Base-by-base conservation (phyloP, 2,797 vertebrate genomes). In the Cephalopachus bancanus region DNA sequence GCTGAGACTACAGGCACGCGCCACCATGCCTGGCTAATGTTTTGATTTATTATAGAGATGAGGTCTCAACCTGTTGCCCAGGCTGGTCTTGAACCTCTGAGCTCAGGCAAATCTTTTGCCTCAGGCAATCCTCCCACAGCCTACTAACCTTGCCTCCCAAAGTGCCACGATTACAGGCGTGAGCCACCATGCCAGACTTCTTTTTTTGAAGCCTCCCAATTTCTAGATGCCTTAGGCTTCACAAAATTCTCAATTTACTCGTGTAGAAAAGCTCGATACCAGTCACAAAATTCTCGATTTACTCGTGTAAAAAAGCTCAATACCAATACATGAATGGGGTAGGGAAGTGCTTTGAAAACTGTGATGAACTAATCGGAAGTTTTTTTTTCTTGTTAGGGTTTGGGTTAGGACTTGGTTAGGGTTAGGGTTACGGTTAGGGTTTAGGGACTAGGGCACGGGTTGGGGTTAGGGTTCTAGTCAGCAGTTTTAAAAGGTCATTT, bases 81-180 rank as follows among this genome's bases (percentile, higher is more conserved):
- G 65, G 30, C 30, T n/a, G 65, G 65, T 67, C 30, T 67, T 3
- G 1, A 67, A 8, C 30, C 17, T 30, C 65, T 67, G 15, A 67
- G 28, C 65, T 67, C 15, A 2, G 26, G 24, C n/a, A 30, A n/a
- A n/a, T 3, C 65, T 0, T 16, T 30, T 0, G 0, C 7, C 30
- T 19, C 15, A 0, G 30, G 37, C 37, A 37, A 37, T 37, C 37
- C 37, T 37, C 37, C 37, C 37, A 37, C 37, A 37, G 37, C 37
- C 37, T 37, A 37, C 37, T 37, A 37, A 37, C 37, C 37, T 37
- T 37, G 37, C 65, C 65, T n/a, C 65, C 15, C 30, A 17, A n/a
- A n/a, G 30, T 67, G 65, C 65, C 9, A 30, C 3, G 65, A 67
- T 67, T 69, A 69, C 7, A 69, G 16, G 65, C 16, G 15, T n/a